A percentile compares a stretch with the other conserved stretches of the same genome.
Evolutionary conservation across 2,113 vertebrate species (phyloP).

Genomic region (Diphyllodes magnificus): DNA sequence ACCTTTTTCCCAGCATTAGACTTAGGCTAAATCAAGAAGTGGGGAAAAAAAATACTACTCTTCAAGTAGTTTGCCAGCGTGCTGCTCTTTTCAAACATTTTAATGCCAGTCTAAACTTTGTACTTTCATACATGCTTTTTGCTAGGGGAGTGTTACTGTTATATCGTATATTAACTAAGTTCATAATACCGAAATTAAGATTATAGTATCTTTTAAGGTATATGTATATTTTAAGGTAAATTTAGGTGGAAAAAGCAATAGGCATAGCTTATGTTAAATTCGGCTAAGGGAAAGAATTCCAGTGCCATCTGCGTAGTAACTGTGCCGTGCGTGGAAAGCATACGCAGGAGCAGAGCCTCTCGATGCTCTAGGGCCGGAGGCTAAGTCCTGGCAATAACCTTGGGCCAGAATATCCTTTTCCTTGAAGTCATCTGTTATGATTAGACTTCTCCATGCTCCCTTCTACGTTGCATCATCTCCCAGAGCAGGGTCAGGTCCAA

Average conservation of each 20-base stretch:
- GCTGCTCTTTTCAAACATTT: background rate
- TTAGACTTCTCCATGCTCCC: background rate
- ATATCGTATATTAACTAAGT: background rate
- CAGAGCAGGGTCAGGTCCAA: background rate
- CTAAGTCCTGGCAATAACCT: background rate
- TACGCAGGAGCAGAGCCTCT: background rate
- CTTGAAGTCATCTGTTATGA: background rate
- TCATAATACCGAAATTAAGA: background rate
- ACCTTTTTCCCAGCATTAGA: background rate
- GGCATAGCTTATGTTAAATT: background rate
- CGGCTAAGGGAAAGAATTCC: background rate
- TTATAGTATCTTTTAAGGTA: background rate
- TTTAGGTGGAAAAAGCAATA: background rate
- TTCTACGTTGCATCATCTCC: background rate
- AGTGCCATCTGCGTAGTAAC: background rate
- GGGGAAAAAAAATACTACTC: background rate
- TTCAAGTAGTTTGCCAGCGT: background rate
- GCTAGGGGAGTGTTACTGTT: background rate
- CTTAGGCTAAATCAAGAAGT: background rate
- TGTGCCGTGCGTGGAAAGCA: accelerated
- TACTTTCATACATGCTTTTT: background rate
- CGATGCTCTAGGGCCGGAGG: accelerated
- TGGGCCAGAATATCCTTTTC: background rate
- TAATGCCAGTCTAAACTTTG: background rate
- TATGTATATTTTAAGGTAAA: background rate